phyloP scores from a whole-genome alignment of 2,113 vertebrate species.

The Numenius arquata region DNA sequence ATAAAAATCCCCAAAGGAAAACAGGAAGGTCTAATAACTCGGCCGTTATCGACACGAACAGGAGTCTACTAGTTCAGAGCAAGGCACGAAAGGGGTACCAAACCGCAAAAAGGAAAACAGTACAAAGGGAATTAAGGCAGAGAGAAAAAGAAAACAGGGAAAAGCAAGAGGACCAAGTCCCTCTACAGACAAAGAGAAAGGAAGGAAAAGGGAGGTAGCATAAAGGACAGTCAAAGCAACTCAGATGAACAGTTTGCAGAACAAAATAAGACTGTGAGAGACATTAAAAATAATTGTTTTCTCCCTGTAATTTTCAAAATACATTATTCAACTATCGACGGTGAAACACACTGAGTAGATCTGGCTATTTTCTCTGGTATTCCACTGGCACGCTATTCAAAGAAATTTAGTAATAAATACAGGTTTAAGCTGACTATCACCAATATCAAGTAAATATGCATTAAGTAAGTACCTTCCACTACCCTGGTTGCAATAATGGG shows the following conservation, averaged over 20 bases:
- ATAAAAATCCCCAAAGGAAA: not conserved
- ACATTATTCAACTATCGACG: fast-evolving
- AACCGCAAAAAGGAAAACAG: not conserved
- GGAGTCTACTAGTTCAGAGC: fast-evolving
- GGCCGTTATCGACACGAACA: fast-evolving
- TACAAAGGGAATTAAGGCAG: fast-evolving
- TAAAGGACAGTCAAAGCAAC: not conserved
- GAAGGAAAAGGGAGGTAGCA: not conserved
- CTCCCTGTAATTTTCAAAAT: not conserved
- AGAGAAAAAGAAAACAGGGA: not conserved
- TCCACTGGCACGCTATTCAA: fast-evolving
- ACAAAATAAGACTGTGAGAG: not conserved
- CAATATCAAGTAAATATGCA: not conserved
- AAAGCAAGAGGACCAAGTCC: not conserved
- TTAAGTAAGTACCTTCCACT: not conserved
- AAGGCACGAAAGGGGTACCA: not conserved
- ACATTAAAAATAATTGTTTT: not conserved
- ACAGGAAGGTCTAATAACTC: not conserved
- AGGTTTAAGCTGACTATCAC: not conserved
- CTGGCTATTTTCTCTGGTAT: not conserved
- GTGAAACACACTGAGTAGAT: fast-evolving
- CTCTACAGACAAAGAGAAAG: not conserved
- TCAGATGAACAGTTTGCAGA: not conserved
- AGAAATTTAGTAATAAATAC: not conserved
- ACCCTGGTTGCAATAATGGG: not conserved